Base-by-base conservation (phyloP, 2,113 vertebrate species). In the Rhinogobius similis region DNA sequence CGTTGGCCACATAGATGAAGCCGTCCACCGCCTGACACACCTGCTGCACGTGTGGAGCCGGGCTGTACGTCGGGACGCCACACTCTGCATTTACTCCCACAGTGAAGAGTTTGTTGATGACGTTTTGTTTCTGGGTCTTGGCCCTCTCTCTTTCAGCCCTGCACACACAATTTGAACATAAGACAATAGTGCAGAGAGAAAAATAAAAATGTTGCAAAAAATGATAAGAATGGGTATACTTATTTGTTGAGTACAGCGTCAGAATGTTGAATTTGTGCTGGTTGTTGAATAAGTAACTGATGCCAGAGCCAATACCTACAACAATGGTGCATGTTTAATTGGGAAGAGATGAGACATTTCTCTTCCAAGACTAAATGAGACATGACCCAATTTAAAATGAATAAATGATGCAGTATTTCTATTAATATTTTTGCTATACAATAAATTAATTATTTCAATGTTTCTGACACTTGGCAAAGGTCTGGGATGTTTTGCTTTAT, bases 1-100 rank as follows among this genome's bases (percentile, higher is more conserved):
- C 96, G 77, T 98, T 97, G 63, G 94, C 95, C 53, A 97, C 95
- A 43, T 97, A 98, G 90, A 99, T 97, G 89, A 98, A 98, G 20
- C 96, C 97, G 68, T 97, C 93, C 46, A 96, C 95, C 21, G 92
- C 92, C 79, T 93, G 91, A 65, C 96, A 98, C 85, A 95, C 95
- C 58, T 95, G 93, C 87, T 95, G 95, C 59, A 98, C 94, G 77
- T 96, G 93, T 59, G 93, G 94, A 55, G 95, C 93, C 6, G 96
- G 93, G 65, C 68, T 91, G 82, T 93, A 95, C 0, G 88, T 72
- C 1, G 72, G 76, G 9, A 2, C 10, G 5, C 90, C 90, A 3
- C 89, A 91, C 0, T 92, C 92, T 63, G 90, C 90, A 1, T 81
- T 79, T 16, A 50, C 91, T 53, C 93, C 92, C 21, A 87, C 78